Conservation (phyloP, 2,797 vertebrate species). For the Cossypha caffra region DNA sequence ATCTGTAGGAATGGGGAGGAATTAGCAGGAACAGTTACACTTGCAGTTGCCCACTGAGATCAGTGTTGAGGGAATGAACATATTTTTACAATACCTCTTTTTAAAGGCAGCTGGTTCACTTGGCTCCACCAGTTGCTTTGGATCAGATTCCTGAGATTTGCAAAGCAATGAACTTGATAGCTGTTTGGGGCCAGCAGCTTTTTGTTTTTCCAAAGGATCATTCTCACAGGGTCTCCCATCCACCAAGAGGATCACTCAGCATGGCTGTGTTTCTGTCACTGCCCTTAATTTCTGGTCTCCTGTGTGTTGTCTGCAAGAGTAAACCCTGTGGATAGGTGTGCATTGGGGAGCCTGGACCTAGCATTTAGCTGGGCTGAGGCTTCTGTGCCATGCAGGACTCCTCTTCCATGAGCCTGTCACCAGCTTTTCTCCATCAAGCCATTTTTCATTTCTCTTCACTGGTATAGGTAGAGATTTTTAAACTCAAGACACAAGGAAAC, state of each 20-base stretch:
- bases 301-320: accelerated
- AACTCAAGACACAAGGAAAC: neutral
- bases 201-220: neutral
- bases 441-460: neutral
- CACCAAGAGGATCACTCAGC: accelerated
- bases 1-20: neutral
- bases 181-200: neutral
- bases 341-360: neutral
- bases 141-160: neutral
- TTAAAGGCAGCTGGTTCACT: neutral
- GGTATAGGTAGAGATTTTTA: neutral
- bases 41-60: neutral
- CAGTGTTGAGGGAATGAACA: neutral
- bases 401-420: neutral
- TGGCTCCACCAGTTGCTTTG: neutral
- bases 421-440: neutral
- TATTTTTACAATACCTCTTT: neutral
- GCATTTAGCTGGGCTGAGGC: neutral
- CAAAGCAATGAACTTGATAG: neutral
- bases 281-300: neutral
- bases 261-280: neutral
- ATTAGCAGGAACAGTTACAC: neutral
- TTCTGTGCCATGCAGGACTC: neutral
- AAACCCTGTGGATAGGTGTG: neutral
- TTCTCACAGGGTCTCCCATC: neutral